Base-by-base conservation (phyloP, 2,888 invertebrate species). In the Hylaea fasciaria region DNA sequence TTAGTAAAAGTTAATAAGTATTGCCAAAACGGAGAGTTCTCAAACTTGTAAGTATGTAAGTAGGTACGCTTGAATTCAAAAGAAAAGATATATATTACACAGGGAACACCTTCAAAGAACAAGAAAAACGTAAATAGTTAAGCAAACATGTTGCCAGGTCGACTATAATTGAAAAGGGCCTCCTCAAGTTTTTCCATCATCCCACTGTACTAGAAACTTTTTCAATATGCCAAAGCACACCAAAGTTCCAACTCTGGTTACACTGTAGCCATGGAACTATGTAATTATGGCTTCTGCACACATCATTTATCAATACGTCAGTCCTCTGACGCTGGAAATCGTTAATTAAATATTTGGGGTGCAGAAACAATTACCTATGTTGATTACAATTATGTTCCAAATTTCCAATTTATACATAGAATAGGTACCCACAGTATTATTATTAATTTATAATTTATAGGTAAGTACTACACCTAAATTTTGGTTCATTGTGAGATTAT, bases 221-320 rank as follows among this genome's bases (percentile, higher is more conserved):
- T 59, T 45, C 58, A 51, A 57, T 64, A 54, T 43, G 11, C 45
- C 50, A 46, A 45, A 48, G 53, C 56, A 49, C 7, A 49, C 40
- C 44, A 46, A 56, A 48, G 17, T 61, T 61, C 12, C 14, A 49
- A 54, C 41, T 52, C 28, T 44, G 52, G 14, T 35, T 22, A 51
- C 44, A 45, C 53, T 48, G 55, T 63, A 39, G 35, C 37, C 35
- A 40, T 10, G 13, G 37, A 14, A 22, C 52, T 28, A 13, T 46
- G 49, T 59, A 57, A 59, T 57, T 56, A 62, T 22, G 22, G 56
- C 59, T 59, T 51, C 22, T 22, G 54, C 47, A 63, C 61, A 63
- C 61, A 62, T 64, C 63, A 64, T 69, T 66, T 61, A 66, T 69
- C 69, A 69, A 58, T 60, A 58, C 51, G 63, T 62, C 63, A 58